Evolutionary conservation across 2,113 vertebrate genomes (phyloP).

Genomic region (Lanius collurio): DNA sequence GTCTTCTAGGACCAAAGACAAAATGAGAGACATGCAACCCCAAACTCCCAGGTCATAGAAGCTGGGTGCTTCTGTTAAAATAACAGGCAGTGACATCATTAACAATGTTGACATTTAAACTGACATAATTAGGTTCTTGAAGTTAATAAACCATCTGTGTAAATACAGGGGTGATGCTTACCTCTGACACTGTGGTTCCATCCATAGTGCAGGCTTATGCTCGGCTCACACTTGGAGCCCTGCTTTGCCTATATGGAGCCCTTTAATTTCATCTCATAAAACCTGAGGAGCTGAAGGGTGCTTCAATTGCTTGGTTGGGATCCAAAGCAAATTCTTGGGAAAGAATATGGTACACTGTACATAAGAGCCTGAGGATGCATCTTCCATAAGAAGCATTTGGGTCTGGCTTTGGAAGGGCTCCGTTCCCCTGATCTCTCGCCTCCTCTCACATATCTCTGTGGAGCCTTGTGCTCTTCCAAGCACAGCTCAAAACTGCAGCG

Average conservation of each 20-base stretch:
- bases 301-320: background rate
- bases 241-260: background rate
- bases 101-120: constrained; percentile 39
- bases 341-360: background rate
- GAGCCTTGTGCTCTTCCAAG: background rate
- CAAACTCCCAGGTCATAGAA: background rate
- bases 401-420: background rate
- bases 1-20: constrained; percentile 17
- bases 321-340: background rate
- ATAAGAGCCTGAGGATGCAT: background rate
- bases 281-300: background rate
- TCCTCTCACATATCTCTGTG: background rate
- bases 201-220: background rate
- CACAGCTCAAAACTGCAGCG: background rate
- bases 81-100: constrained; percentile 24
- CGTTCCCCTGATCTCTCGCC: background rate
- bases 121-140: constrained; percentile 16
- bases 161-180: background rate
- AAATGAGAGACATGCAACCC: background rate
- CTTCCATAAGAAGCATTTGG: fast-evolving
- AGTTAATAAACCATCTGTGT: constrained; percentile 36
- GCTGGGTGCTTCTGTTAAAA: constrained; percentile 1
- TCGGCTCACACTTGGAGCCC: background rate
- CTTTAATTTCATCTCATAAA: background rate
- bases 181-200: background rate